Evolutionary conservation across 2,797 vertebrate species (phyloP), one percentile per base, ranked within the genome.

Genomic region (Rhinoraja longicauda): DNA sequence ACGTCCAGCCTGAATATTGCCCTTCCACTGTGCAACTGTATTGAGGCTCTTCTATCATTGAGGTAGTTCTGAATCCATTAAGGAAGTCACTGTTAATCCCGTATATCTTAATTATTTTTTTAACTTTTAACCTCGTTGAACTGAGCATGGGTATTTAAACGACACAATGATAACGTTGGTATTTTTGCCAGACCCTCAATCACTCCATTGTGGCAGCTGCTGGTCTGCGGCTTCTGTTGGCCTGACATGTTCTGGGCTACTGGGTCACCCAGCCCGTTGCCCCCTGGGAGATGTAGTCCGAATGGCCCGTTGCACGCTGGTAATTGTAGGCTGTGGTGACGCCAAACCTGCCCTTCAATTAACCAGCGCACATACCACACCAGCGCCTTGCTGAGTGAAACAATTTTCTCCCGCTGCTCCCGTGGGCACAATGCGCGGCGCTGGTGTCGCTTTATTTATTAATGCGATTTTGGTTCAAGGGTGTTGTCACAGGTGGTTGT

Each of bases 371-470:
- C 32, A 88, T 88, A 64, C 84, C n/a, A n/a, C n/a, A n/a, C 7
- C 1, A 59, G 3, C 17, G 7, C 0, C n/a, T 7, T 8, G 0
- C 2, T 1, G 15, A n/a, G 0, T 2, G 62, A 21, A 67, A 88
- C 17, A n/a, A 21, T 21, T 10, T 67, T 21, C 2, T 1, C 15
- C 0, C 10, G 5, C 5, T 1, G 12, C 59, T 59, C 15, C n/a
- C 4, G 29, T n/a, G 4, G 62, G 1, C 84, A 84, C 10, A 36
- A 67, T 2, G 5, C 15, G 13, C n/a, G 8, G n/a, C 39, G 6
- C 6, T 32, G 6, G 32, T 10, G 1, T 7, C 0, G 2, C 1
- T 32, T 17, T 64, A 32, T 64, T 86, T 19, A 19, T 21, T 3
- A 10, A 5, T 17, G 5, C n/a, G 19, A 9, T 32, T 67, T 9